Base-by-base conservation (phyloP, 2,113 vertebrate genomes). In the Brienomyrus brachyistius region DNA sequence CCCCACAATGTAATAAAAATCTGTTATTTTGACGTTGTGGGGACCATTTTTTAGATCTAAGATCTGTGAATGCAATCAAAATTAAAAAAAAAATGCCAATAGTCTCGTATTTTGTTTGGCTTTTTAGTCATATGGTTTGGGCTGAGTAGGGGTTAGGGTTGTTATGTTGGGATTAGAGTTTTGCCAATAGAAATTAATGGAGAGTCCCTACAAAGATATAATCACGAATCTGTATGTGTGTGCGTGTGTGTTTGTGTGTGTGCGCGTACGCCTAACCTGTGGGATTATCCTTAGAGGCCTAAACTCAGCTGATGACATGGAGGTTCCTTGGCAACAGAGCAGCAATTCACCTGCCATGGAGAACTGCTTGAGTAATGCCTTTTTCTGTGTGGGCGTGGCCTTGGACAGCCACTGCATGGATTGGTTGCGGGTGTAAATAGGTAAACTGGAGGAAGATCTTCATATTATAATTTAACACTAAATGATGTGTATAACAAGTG, bases 221-320 rank as follows among this genome's bases (percentile, higher is more conserved):
- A 54, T 54, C 17, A 54, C 52, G 5, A 54, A 54, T 54, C 1
- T 52, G 51, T 62, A 21, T 62, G 21, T 62, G 5, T 59, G 21
- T 59, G 21, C 8, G 56, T 21, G 5, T 88, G 54, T 86, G 74
- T 87, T 43, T 89, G 47, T 66, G 4, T 35, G 23, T 80, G 70
- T 89, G 23, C 56, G 89, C 89, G 40, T 27, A 77, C 89, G 66
- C 74, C 88, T 86, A 45, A 51, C 45, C 83, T 50, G 45, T 51
- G 83, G 83, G 83, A 86, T 51, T 86, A 86, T 86, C 83, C 91
- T 91, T 86, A 89, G 87, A 86, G 90, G 52, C 74, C 27, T 15
- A 77, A 19, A 43, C 74, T 77, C 74, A 77, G 35, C 74, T 80
- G 35, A 80, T 43, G 35, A 77, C 15, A 77, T 35, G 31, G 27